Conservation (phyloP, 2,888 invertebrate species). For the Drosophila heteroneura region DNA sequence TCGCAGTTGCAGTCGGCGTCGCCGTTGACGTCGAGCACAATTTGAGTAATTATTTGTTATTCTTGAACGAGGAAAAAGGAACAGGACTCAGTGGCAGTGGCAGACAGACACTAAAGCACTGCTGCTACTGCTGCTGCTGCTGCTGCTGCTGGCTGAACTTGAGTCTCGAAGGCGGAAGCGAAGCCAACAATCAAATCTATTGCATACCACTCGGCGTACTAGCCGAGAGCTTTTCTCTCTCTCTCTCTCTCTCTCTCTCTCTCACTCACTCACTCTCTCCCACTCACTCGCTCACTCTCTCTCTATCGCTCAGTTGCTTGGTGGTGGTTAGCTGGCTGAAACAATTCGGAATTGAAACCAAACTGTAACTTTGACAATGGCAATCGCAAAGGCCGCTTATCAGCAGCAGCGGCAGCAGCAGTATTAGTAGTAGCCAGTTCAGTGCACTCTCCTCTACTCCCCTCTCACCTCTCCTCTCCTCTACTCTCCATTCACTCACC, state of each 20-base stretch:
- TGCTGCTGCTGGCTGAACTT: slow-evolving; percentile 38
- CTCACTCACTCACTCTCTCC: background rate
- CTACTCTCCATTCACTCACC: slow-evolving; percentile 83
- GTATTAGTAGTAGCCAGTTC: slow-evolving; percentile 15
- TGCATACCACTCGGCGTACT: slow-evolving; percentile 68
- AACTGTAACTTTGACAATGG: slow-evolving; percentile 54
- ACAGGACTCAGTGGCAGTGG: slow-evolving; percentile 20
- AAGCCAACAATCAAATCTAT: slow-evolving; percentile 46
- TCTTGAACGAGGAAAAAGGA: slow-evolving; percentile 40
- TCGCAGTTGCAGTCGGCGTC: slow-evolving; percentile 1
- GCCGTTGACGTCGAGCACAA: slow-evolving; percentile 34
- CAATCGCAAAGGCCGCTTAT: slow-evolving; percentile 62
- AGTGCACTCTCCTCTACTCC: slow-evolving; percentile 21
- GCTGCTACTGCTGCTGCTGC: slow-evolving; percentile 4
- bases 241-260: background rate
- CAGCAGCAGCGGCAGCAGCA: slow-evolving; percentile 13
- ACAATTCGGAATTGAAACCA: slow-evolving; percentile 61
- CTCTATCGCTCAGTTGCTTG: background rate
- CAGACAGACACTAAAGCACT: slow-evolving; percentile 69
- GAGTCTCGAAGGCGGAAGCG: slow-evolving; percentile 56
- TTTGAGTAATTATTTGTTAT: slow-evolving; percentile 82
- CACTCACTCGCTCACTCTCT: slow-evolving; percentile 1
- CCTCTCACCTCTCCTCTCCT: background rate
- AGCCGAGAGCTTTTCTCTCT: slow-evolving; percentile 28
- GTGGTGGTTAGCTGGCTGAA: slow-evolving; percentile 61